Conservation (phyloP, 2,888 invertebrate species). For the Sympetrum striolatum region DNA sequence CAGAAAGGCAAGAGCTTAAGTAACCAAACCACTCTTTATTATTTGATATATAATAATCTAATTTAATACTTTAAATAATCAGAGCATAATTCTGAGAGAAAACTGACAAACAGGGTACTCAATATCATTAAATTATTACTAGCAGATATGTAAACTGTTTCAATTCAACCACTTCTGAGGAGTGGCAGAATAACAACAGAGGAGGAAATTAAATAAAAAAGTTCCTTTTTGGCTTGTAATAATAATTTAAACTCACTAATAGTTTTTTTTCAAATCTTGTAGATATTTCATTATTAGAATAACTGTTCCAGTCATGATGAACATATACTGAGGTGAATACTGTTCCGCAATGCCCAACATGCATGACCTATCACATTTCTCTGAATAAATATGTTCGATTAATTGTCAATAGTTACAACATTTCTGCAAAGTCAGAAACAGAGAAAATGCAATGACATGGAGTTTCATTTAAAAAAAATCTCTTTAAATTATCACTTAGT, state of each 20-base stretch:
- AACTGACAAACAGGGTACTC: background rate
- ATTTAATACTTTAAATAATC: background rate
- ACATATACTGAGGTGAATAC: conserved; percentile 41
- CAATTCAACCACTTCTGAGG: background rate
- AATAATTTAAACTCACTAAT: conserved; percentile 13
- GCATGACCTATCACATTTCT: conserved; percentile 38
- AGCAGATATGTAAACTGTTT: background rate
- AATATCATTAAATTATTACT: background rate
- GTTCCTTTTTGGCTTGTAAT: background rate
- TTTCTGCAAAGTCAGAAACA: conserved; percentile 30
- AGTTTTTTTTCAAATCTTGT: background rate
- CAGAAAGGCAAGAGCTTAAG: background rate
- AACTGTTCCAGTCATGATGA: conserved; percentile 35
- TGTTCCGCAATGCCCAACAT: conserved; percentile 35
- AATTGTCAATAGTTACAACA: conserved; percentile 16
- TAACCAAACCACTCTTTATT: background rate
- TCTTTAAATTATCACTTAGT: conserved; percentile 30
- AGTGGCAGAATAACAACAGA: background rate
- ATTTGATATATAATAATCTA: background rate
- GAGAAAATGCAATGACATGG: conserved; percentile 28
- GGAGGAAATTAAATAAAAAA: background rate
- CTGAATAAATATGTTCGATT: conserved; percentile 22
- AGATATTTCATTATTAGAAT: conserved; percentile 21
- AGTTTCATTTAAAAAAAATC: conserved; percentile 17
- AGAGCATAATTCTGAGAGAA: background rate